These are phyloP conservation scores for Pandemis heparana DNA, from an alignment of 2,888 invertebrate genomes.

Conservation along the genomic window DNA sequence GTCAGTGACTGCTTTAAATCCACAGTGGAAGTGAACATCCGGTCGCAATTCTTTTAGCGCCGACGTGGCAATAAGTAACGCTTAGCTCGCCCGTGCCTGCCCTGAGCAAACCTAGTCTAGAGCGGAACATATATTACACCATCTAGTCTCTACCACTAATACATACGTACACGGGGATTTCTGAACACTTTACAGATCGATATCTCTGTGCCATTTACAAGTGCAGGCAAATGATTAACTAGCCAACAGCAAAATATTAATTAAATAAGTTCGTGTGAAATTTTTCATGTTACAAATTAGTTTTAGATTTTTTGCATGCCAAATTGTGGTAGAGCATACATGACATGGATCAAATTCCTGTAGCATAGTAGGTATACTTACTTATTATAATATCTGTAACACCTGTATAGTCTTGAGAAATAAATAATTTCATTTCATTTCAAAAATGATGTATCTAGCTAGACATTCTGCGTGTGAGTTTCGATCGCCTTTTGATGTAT, in stretches of 20 bases:
- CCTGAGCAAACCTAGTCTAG: slow-evolving; percentile 45
- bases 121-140: slow-evolving; percentile 35
- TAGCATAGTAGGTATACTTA: too few relatives aligned
- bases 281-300: too few relatives aligned
- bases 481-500: not conserved
- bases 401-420: too few relatives aligned
- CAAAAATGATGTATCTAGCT: too few relatives aligned
- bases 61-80: slow-evolving; percentile 65
- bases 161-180: slow-evolving; percentile 11
- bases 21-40: slow-evolving; percentile 68
- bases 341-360: too few relatives aligned
- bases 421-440: too few relatives aligned
- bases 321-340: too few relatives aligned
- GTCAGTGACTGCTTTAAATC: slow-evolving; percentile 77
- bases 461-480: too few relatives aligned
- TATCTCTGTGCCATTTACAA: slow-evolving; percentile 12
- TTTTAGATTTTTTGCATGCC: too few relatives aligned
- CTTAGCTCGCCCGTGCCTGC: slow-evolving; percentile 62
- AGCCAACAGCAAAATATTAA: too few relatives aligned
- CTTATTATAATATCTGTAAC: too few relatives aligned
- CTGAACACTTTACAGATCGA: slow-evolving; percentile 28
- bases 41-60: slow-evolving; percentile 65
- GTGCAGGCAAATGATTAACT: slow-evolving; percentile 29
- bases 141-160: slow-evolving; percentile 27
- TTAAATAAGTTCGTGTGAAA: too few relatives aligned